Percentiles rank a stretch among this genome's conserved stretches.
phyloP scores from a whole-genome alignment of 2,888 invertebrate species.

The Hemaris fuciformis region DNA sequence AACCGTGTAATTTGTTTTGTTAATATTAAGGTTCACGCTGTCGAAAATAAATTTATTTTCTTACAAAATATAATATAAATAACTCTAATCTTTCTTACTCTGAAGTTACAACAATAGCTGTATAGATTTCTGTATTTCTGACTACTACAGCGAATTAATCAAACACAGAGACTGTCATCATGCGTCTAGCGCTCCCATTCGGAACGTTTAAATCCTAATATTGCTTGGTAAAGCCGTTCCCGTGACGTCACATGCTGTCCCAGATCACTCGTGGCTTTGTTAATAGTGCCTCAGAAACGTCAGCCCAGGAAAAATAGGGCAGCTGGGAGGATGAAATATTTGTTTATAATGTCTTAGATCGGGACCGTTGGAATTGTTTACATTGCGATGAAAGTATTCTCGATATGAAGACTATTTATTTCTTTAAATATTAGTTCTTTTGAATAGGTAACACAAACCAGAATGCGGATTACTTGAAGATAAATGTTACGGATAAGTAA shows the following conservation, averaged over 20 bases:
- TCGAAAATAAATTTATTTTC: too few species aligned
- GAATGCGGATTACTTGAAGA: too few species aligned
- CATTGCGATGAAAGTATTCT: background rate
- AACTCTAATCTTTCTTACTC: too few species aligned
- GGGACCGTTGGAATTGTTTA: background rate
- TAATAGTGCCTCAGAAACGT: background rate
- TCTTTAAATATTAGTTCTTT: too few species aligned
- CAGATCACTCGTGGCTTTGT: background rate
- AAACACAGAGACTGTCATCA: background rate
- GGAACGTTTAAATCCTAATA: background rate
- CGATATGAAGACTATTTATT: too few species aligned
- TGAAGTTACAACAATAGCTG: too few species aligned
- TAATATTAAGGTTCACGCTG: too few species aligned
- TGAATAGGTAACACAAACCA: too few species aligned
- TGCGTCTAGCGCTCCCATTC: background rate
- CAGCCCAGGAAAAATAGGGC: background rate
- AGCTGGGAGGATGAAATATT: background rate
- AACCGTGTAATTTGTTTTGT: too few species aligned
- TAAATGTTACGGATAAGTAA: too few species aligned
- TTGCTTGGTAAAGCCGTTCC: background rate
- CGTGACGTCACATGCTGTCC: background rate
- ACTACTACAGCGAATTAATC: background rate
- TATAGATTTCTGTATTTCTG: too few species aligned
- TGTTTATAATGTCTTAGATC: background rate
- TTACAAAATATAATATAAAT: too few species aligned